Conservation (phyloP, 2,113 vertebrate genomes). For the Cynopterus brachyotis region DNA sequence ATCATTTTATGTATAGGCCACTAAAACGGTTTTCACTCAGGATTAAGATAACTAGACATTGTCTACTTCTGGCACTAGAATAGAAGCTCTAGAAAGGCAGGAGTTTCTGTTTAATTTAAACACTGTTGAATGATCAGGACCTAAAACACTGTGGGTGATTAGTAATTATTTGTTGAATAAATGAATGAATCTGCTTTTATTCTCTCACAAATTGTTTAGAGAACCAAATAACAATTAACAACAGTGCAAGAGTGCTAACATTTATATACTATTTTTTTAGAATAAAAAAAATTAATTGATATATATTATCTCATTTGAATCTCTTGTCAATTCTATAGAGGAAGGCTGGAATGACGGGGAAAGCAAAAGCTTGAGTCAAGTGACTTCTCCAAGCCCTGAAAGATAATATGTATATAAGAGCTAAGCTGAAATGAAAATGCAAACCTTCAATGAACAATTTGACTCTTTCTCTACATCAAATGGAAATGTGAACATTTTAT, state of each 20-base stretch:
- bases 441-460: not conserved
- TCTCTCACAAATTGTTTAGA: slow-evolving; percentile 1
- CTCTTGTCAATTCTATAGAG: not conserved
- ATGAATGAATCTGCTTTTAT: not conserved
- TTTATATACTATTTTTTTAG: not conserved
- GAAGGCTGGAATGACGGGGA: not conserved
- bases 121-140: not conserved
- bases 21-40: not conserved
- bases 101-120: not conserved
- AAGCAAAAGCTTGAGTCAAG: not conserved
- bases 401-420: not conserved
- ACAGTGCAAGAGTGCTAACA: not conserved
- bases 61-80: not conserved
- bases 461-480: not conserved
- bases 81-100: not conserved
- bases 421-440: not conserved
- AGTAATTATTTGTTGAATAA: slow-evolving; percentile 24
- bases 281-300: not conserved
- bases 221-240: not conserved
- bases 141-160: not conserved
- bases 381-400: not conserved
- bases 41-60: not conserved
- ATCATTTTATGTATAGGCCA: not conserved
- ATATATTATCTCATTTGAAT: not conserved
- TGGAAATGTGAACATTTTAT: not conserved